A percentile compares a stretch with the other conserved stretches of the same genome.
Evolutionary conservation across 1,140 invertebrate genomes (phyloP).

Genomic region (Ridgeia piscesae): DNA sequence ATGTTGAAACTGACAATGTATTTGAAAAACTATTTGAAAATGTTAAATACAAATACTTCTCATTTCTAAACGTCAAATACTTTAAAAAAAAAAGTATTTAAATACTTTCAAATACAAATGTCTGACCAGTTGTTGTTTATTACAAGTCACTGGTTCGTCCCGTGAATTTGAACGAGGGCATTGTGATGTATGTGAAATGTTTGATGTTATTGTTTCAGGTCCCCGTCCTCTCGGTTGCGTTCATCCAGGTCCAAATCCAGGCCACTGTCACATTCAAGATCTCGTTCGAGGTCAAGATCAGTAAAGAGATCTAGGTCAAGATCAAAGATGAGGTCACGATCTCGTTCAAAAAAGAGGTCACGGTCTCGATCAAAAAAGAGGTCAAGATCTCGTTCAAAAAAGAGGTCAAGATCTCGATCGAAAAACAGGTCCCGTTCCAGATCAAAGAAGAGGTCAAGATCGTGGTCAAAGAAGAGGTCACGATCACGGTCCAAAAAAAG

Average conservation of each 20-base stretch:
- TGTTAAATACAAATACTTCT: no score
- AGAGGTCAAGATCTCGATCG: neutral
- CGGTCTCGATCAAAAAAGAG: neutral
- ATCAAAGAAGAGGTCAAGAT: neutral
- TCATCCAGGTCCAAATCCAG: neutral
- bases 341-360: no score
- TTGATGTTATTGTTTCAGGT: neutral
- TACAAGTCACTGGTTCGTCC: neutral
- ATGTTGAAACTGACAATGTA: no score
- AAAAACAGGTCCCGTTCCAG: neutral
- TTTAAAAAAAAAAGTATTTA: no score
- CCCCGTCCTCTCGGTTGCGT: neutral
- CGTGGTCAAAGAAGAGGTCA: neutral
- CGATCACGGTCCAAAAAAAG: neutral
- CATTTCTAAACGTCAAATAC: no score
- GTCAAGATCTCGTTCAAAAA: neutral
- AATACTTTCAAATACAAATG: no score
- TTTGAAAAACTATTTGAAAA: no score
- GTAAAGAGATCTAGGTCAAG: neutral
- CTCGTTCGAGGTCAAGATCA: neutral
- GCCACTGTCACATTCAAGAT: constrained; percentile 9
- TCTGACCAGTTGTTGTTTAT: neutral
- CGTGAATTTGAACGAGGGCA: neutral
- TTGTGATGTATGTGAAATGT: neutral
- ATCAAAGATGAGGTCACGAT: neutral